Conservation (phyloP, 2,113 vertebrate species). For the Hippocampus barbouri region DNA sequence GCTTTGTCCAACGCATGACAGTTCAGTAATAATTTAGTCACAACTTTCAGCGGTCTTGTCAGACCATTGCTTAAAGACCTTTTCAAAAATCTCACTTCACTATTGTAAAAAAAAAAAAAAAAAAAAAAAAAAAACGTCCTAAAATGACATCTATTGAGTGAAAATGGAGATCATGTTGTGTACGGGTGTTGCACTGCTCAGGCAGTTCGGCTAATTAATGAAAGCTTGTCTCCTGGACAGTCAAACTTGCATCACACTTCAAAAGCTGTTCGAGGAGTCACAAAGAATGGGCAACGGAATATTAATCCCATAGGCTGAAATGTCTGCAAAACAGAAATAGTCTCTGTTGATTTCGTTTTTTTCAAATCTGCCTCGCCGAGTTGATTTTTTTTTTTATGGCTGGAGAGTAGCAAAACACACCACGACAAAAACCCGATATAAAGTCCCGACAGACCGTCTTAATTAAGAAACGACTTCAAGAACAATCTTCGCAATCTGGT, state of each 20-base stretch:
- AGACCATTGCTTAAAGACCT: no score
- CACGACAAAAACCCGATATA: constrained; percentile 7
- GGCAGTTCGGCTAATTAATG: constrained; percentile 37
- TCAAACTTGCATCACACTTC: constrained; percentile 30
- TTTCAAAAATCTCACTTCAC: neutral
- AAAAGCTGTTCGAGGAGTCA: constrained; percentile 27
- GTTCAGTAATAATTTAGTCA: no score
- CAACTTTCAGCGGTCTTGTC: no score
- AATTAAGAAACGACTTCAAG: constrained; percentile 12
- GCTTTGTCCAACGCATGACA: no score
- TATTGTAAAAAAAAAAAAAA: neutral
- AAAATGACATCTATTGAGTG: neutral
- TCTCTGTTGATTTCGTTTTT: constrained; percentile 3
- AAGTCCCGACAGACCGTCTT: constrained; percentile 15
- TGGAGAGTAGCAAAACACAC: neutral
- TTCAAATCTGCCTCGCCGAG: neutral
- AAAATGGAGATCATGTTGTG: neutral
- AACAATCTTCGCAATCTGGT: neutral
- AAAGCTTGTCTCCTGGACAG: constrained; percentile 33
- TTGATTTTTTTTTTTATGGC: neutral
- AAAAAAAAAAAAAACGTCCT: no score
- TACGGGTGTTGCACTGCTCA: neutral
- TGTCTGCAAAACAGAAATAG: constrained; percentile 18
- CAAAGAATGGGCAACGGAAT: constrained; percentile 20
- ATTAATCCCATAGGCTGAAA: constrained; percentile 29